phyloP scores from a whole-genome alignment of 2,113 vertebrate species.

The Oryzias woworae region DNA sequence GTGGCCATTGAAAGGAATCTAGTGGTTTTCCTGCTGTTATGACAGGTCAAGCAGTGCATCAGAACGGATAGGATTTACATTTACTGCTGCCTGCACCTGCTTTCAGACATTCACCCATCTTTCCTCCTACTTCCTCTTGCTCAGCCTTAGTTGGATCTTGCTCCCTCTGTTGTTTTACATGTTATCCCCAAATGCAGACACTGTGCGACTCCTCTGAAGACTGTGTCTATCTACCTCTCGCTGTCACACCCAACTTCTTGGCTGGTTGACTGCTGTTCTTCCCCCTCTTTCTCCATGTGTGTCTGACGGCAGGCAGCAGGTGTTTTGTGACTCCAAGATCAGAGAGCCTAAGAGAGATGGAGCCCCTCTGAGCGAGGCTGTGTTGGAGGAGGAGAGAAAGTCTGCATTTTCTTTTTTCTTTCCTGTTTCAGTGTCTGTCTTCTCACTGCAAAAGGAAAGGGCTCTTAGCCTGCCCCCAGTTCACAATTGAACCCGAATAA shows the following conservation, averaged over 20 bases:
- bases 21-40: slow-evolving; percentile 22
- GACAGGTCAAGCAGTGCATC: slow-evolving; percentile 2
- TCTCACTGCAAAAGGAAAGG: slow-evolving; percentile 28
- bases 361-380: slow-evolving; percentile 57
- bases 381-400: slow-evolving; percentile 68
- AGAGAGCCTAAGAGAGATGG: slow-evolving; percentile 48
- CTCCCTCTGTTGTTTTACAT: slow-evolving; percentile 31
- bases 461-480: slow-evolving; percentile 43
- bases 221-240: slow-evolving; percentile 15
- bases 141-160: slow-evolving; percentile 8
- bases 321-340: slow-evolving; percentile 67
- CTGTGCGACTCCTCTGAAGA: slow-evolving; percentile 33
- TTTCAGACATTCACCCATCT: slow-evolving; percentile 20
- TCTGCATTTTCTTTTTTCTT: slow-evolving; percentile 37
- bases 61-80: background rate
- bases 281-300: slow-evolving; percentile 11
- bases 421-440: slow-evolving; percentile 58
- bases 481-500: slow-evolving; percentile 24
- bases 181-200: slow-evolving; percentile 24
- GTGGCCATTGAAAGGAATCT: slow-evolving; percentile 24
- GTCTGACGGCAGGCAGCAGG: slow-evolving; percentile 60
- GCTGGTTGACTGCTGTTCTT: slow-evolving; percentile 37
- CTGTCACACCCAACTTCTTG: slow-evolving; percentile 44
- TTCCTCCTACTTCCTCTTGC: slow-evolving; percentile 2
- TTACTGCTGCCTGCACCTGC: slow-evolving; percentile 15